Base-by-base conservation (phyloP, 2,113 vertebrate genomes). In the Natator depressus region DNA sequence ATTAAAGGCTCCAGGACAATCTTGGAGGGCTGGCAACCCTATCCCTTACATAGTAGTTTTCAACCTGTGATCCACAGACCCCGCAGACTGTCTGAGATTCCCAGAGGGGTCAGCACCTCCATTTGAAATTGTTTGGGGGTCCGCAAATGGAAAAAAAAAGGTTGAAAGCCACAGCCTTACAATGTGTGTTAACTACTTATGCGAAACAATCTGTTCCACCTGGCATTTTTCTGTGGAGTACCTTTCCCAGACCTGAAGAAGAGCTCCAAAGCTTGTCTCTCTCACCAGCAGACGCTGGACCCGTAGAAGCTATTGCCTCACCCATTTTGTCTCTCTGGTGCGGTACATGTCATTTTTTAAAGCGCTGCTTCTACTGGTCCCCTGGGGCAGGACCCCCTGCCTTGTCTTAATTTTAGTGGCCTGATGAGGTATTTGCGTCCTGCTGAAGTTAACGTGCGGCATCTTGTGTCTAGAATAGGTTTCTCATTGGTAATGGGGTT, bases 391-490 rank as follows among this genome's bases (percentile, higher is more conserved):
- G 72, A 2, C 46, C 22, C 10, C 22, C 2, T 29, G 76, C 47
- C 25, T 2, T 11, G 22, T 62, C 79, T 25, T 22, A 19, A 17
- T 27, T 11, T 2, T 53, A 55, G 38, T 49, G 42, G 42, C 5
- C n/a, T 10, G 1, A 0, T 20, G 8, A 42, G 49, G 20, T 24
- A 1, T 53, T 2, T 38, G 1, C 5, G 38, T 38, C 27, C 35
- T 1, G 5, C 47, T 59, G 0, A 0, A 0, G 38, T 16, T 7
- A 1, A 79, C 79, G 83, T 8, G 81, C 2, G 57, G 50, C 29
- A 1, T 6, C 0, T 53, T 5, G 75, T 3, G 31, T 7, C 2
- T 76, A 57, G 62, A 76, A 62, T 27, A 1, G 35, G 65, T 5
- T 46, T 78, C 8, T 1, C 55, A 16, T 35, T 31, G 65, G 35